Conservation (phyloP, 2,888 invertebrate genomes). For the Sphecodes monilicornis region DNA sequence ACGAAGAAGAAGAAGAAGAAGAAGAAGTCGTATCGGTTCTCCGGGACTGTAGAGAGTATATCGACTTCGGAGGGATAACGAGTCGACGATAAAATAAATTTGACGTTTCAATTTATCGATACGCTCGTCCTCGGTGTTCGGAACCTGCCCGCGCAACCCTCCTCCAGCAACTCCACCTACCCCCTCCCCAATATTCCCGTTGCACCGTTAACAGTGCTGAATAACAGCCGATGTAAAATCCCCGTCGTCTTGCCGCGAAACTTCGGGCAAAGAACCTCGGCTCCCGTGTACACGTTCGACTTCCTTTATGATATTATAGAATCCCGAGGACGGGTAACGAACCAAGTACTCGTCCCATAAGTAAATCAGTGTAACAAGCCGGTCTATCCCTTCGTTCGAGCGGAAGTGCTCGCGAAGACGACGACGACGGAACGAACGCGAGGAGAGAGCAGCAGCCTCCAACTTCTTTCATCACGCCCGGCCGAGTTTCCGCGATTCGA, state of each 20-base stretch:
- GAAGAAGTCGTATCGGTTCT: conserved; percentile 58
- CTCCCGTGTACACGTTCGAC: conserved; percentile 38
- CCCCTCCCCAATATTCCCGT: background rate
- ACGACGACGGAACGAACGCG: conserved; percentile 58
- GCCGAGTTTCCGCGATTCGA: conserved; percentile 66
- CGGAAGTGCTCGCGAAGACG: conserved; percentile 61
- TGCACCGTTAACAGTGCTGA: conserved; percentile 26
- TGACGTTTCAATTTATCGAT: conserved; percentile 68
- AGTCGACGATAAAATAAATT: conserved; percentile 68
- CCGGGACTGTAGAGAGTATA: conserved; percentile 32
- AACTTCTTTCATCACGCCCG: conserved; percentile 67
- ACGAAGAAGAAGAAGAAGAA: background rate
- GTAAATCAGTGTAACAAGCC: conserved; percentile 74
- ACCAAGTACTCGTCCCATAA: conserved; percentile 70
- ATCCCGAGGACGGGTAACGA: conserved; percentile 70
- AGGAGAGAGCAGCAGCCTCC: conserved; percentile 54
- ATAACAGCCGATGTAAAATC: conserved; percentile 48
- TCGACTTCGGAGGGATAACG: conserved; percentile 63
- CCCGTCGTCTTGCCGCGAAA: conserved; percentile 40
- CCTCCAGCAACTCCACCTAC: background rate
- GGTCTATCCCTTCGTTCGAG: conserved; percentile 66
- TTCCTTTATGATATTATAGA: conserved; percentile 68
- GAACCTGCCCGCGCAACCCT: background rate
- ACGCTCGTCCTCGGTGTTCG: conserved; percentile 46
- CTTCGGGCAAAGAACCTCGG: conserved; percentile 30